These are phyloP conservation scores for Stictonetta naevosa DNA, from an alignment of 2,113 vertebrate genomes.

Conservation along the genomic window DNA sequence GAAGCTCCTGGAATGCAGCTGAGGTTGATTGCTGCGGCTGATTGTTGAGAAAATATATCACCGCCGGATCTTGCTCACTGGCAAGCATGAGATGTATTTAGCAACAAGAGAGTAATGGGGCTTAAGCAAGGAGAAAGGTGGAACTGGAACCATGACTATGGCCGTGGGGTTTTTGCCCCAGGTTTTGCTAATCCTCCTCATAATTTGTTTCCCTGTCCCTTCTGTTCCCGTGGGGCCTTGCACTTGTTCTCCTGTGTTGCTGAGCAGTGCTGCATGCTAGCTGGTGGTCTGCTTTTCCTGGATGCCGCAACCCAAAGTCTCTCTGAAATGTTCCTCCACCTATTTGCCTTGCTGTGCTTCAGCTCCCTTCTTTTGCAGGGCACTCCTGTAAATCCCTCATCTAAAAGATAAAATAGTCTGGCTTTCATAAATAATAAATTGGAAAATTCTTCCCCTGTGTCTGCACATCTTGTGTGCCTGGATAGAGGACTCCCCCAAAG, in stretches of 20 bases:
- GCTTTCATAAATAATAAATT: background rate
- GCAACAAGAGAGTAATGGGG: background rate
- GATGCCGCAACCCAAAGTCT: background rate
- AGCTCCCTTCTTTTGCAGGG: background rate
- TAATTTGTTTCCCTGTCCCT: background rate
- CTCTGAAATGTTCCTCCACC: slow-evolving; percentile 17
- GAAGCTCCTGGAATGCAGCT: background rate
- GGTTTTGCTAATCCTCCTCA: background rate
- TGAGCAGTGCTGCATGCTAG: background rate
- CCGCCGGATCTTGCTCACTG: background rate
- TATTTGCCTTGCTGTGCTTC: background rate
- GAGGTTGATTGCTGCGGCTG: background rate
- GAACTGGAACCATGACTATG: background rate
- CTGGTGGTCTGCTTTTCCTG: background rate
- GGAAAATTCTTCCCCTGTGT: background rate
- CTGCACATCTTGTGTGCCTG: background rate
- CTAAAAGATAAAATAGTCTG: background rate
- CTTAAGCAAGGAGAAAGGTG: background rate
- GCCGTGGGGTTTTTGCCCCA: background rate
- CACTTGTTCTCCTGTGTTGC: background rate
- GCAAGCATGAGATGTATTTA: background rate
- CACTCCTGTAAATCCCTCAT: background rate
- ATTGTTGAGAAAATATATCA: background rate
- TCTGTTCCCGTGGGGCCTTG: background rate
- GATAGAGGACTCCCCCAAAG: background rate